Evolutionary conservation across 2,797 vertebrate species (phyloP).

Genomic region (Pachyuromys duprasi): DNA sequence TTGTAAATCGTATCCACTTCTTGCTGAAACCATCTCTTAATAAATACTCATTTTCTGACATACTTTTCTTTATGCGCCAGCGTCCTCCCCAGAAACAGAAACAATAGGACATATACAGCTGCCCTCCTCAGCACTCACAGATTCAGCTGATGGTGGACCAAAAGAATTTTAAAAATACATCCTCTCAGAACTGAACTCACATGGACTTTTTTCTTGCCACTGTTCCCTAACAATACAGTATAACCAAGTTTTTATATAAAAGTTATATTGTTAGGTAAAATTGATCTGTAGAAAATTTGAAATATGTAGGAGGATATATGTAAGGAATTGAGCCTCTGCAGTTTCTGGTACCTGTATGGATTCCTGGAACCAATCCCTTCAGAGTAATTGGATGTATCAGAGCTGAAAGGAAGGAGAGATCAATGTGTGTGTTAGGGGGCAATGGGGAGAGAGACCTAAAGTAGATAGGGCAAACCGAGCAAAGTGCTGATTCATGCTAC

Average conservation of each 20-base stretch:
- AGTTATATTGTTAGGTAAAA: neutral
- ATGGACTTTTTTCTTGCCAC: neutral
- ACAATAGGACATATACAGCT: neutral
- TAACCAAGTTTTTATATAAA: neutral
- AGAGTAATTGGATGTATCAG: neutral
- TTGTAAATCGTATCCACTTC: slow-evolving; percentile 28
- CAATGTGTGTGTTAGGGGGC: no score
- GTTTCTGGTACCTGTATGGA: neutral
- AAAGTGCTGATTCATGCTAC: neutral
- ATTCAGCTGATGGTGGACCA: neutral
- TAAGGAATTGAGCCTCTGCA: neutral
- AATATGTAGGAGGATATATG: neutral
- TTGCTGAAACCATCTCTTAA: neutral
- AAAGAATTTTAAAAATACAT: neutral
- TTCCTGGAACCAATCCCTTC: neutral
- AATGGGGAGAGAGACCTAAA: neutral
- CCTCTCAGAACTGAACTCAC: neutral
- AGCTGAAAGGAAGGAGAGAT: neutral
- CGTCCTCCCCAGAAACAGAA: slow-evolving; percentile 20
- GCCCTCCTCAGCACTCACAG: neutral
- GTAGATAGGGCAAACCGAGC: neutral
- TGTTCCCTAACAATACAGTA: neutral
- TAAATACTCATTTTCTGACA: slow-evolving; percentile 13
- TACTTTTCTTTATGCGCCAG: neutral
- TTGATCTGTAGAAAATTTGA: neutral